Percentiles rank a stretch among this genome's conserved stretches.
These are phyloP conservation scores for Tetragnatha montana DNA, from an alignment of 2,888 invertebrate genomes.

Conservation along the genomic window DNA sequence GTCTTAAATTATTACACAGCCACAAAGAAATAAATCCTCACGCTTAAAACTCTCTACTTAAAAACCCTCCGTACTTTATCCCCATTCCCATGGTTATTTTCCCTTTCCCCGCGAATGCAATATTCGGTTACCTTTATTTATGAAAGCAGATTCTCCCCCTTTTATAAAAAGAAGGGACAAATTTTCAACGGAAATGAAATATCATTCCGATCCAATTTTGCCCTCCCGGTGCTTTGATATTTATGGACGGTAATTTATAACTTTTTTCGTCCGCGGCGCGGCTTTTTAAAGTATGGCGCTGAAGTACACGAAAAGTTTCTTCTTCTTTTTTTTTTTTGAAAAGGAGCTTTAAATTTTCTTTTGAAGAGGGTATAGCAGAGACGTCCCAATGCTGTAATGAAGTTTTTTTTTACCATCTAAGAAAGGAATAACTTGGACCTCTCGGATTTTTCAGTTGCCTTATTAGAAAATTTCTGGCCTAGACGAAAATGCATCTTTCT, in stretches of 20 bases:
- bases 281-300: background rate
- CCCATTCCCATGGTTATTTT: constrained; percentile 10
- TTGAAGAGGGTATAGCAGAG: background rate
- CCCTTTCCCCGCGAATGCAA: constrained; percentile 5
- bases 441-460: background rate
- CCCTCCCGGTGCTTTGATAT: background rate
- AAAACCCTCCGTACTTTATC: constrained; percentile 6
- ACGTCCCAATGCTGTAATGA: constrained; percentile 7
- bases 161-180: background rate
- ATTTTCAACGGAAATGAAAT: constrained; percentile 36
- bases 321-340: background rate
- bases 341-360: constrained; percentile 13
- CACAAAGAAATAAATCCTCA: constrained; percentile 4
- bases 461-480: background rate
- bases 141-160: background rate
- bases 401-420: background rate
- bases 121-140: constrained; percentile 22
- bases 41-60: background rate
- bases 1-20: background rate
- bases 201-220: constrained; percentile 44
- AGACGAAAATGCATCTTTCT: background rate
- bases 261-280: background rate
- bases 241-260: constrained; percentile 36
- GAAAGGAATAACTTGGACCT: background rate
- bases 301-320: constrained; percentile 21